Conservation (phyloP, 2,888 invertebrate species). For the Caenorhabditis sinica region DNA sequence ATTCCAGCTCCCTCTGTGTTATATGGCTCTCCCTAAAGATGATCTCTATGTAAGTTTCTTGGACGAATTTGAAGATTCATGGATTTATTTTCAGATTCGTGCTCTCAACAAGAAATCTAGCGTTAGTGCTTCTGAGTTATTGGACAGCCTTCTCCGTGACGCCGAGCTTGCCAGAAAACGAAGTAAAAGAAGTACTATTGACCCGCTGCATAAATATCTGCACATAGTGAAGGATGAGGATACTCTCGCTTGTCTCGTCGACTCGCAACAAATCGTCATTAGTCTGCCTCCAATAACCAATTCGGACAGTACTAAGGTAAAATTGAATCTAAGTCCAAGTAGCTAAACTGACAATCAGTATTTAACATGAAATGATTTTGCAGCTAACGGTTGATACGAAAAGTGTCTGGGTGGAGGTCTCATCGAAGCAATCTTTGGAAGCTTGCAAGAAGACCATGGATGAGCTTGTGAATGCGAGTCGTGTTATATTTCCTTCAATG, state of each 20-base stretch:
- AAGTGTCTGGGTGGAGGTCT: slow-evolving; percentile 72
- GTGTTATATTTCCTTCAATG: slow-evolving; percentile 79
- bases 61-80: slow-evolving; percentile 87
- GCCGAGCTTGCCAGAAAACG: slow-evolving; percentile 91
- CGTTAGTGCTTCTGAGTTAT: slow-evolving; percentile 88
- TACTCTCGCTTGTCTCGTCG: slow-evolving; percentile 89
- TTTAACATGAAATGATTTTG: background rate
- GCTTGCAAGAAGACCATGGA: slow-evolving; percentile 74
- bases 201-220: slow-evolving; percentile 91
- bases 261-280: slow-evolving; percentile 88
- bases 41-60: slow-evolving; percentile 86
- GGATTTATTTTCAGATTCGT: slow-evolving; percentile 84
- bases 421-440: slow-evolving; percentile 69
- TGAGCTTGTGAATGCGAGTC: slow-evolving; percentile 61
- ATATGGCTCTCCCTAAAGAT: slow-evolving; percentile 88
- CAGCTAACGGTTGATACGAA: slow-evolving; percentile 72
- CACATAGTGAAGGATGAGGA: slow-evolving; percentile 90
- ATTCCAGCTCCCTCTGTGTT: slow-evolving; percentile 87
- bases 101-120: slow-evolving; percentile 74
- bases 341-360: too few species aligned
- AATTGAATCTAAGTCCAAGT: too few species aligned
- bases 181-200: slow-evolving; percentile 90
- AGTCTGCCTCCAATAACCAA: slow-evolving; percentile 93
- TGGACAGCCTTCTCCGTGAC: slow-evolving; percentile 88
- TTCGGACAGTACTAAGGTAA: slow-evolving; percentile 90